Base-by-base conservation (phyloP, 2,888 invertebrate genomes). In the Phaonia tiefii region DNA sequence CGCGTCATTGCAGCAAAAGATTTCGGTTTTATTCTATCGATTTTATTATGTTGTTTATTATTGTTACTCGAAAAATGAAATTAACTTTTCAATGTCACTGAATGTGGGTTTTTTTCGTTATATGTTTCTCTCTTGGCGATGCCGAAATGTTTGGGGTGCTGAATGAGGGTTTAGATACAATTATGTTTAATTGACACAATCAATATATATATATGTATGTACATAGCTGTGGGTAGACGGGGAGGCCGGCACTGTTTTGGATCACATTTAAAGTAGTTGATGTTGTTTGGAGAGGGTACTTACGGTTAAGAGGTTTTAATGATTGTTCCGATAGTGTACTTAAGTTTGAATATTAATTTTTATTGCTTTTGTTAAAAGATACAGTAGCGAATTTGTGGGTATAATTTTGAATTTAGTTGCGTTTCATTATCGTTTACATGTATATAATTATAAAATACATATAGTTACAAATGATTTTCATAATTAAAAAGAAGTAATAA, bases 131-230 rank as follows among this genome's bases (percentile, higher is more conserved):
- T n/a, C n/a, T n/a, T 63, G 20, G 15, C 15, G 46, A 1, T 20
- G 49, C 22, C 37, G 39, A 13, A 37, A 26, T 49, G 63, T 37
- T 65, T 26, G 54, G 66, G 54, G 65, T 73, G 73, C 65, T 63
- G 73, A 65, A 58, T 70, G 70, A 49, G n/a, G 63, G 31, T 51
- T n/a, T n/a, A n/a, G n/a, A n/a, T 31, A 31, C 51, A 76, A 76
- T 76, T 70, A 65, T 37, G 37, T 63, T 42, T 54, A 76, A 76
- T 76, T 76, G 39, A 77, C 42, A 51, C 49, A 39, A 72, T 49
- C 26, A 51, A 49, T 31, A 46, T 37, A 26, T 71, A n/a, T n/a
- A n/a, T n/a, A n/a, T n/a, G n/a, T n/a, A n/a, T n/a, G n/a, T n/a
- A n/a, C n/a, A n/a, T n/a, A n/a, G n/a, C n/a, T n/a, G n/a, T n/a